These are phyloP conservation scores for Nilaparvata lugens DNA, from an alignment of 1,140 invertebrate genomes.

Conservation along the genomic window DNA sequence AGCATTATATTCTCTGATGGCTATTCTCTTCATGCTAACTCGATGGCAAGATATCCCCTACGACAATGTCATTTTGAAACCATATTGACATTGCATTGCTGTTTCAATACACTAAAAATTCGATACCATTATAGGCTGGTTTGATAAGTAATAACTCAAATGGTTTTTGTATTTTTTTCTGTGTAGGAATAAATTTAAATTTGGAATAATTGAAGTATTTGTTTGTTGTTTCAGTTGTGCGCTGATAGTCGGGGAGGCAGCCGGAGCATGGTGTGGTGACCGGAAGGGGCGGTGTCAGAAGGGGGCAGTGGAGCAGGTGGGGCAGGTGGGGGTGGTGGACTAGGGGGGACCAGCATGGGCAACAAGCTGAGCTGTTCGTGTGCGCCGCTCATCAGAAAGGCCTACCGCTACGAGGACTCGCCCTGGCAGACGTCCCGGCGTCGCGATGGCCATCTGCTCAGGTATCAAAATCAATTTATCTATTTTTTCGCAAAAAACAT, in stretches of 20 bases:
- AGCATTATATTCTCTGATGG: no score
- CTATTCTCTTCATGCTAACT: no score
- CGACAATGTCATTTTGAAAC: no score
- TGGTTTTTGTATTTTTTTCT: no score
- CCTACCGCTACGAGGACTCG: constrained; percentile 87
- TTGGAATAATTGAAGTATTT: neutral
- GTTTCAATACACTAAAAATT: no score
- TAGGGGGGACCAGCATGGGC: constrained; percentile 54
- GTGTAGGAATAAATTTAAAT: neutral
- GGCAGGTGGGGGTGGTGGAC: constrained; percentile 24
- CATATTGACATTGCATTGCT: no score
- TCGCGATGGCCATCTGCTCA: constrained; percentile 82
- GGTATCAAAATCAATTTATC: no score
- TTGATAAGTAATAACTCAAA: no score
- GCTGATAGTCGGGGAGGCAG: neutral
- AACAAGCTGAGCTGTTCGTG: constrained; percentile 93
- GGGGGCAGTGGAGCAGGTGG: neutral
- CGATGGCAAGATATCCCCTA: no score
- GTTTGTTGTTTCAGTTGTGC: neutral
- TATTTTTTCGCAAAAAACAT: no score
- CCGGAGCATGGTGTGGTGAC: neutral
- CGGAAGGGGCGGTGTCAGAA: neutral
- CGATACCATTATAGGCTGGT: no score
- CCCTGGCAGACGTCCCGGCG: constrained; percentile 81
- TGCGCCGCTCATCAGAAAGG: constrained; percentile 85